A percentile compares a stretch with the other conserved stretches of the same genome.
Evolutionary conservation across 2,797 vertebrate genomes (phyloP).

Genomic region (Pangasius djambal): DNA sequence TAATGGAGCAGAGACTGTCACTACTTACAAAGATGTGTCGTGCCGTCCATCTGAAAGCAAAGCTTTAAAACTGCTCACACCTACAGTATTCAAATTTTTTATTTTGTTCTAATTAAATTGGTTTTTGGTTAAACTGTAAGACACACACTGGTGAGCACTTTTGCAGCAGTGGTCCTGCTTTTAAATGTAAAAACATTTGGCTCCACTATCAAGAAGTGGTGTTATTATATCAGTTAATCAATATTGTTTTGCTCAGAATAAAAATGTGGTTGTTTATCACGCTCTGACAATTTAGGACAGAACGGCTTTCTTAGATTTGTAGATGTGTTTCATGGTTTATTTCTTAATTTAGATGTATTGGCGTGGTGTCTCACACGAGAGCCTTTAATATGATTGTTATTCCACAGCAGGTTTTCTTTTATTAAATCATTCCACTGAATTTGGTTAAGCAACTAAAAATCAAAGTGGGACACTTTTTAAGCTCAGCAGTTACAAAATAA

Average conservation of each 20-base stretch:
- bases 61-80: neutral
- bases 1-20: slow-evolving; percentile 51
- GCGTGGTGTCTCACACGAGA: neutral
- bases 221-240: neutral
- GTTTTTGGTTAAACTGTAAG: neutral
- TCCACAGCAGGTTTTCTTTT: neutral
- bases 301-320: neutral
- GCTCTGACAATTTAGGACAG: neutral
- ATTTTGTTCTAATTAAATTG: neutral
- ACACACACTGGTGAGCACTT: accelerated
- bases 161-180: neutral
- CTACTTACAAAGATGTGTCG: slow-evolving; percentile 30
- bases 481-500: neutral
- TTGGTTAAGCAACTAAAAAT: neutral
- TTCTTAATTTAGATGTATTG: neutral
- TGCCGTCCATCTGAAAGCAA: neutral
- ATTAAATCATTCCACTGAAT: neutral
- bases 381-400: neutral
- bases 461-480: neutral
- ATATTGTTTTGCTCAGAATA: neutral
- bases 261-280: neutral
- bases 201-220: neutral
- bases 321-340: neutral
- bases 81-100: neutral
- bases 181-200: neutral